Evolutionary conservation across 2,888 invertebrate genomes (phyloP).

Genomic region (Euzophera pinguis): DNA sequence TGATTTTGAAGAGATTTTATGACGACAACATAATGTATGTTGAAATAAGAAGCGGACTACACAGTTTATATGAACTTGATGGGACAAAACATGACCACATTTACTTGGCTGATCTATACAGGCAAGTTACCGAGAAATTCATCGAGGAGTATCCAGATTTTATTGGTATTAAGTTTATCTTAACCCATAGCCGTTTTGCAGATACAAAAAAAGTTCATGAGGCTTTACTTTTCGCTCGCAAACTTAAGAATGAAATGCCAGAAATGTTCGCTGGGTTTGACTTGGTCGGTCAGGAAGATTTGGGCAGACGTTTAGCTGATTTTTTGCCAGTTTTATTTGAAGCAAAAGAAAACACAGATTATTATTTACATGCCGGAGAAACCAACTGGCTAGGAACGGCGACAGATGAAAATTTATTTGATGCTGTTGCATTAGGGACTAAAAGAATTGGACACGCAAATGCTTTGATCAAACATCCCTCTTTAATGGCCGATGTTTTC

Average conservation of each 20-base stretch:
- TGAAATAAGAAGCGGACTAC: slow-evolving; percentile 82
- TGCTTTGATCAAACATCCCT: slow-evolving; percentile 86
- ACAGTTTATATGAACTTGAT: slow-evolving; percentile 81
- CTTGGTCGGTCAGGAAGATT: slow-evolving; percentile 89
- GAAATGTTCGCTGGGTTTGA: slow-evolving; percentile 88
- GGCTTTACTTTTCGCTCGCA: slow-evolving; percentile 51
- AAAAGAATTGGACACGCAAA: slow-evolving; percentile 90
- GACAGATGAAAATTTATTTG: slow-evolving; percentile 86
- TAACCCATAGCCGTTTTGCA: slow-evolving; percentile 50
- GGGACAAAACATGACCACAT: slow-evolving; percentile 73
- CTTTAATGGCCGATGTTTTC: slow-evolving; percentile 77
- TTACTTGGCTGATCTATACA: slow-evolving; percentile 78
- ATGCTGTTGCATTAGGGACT: slow-evolving; percentile 86
- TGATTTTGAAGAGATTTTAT: slow-evolving; percentile 80
- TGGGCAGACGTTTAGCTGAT: slow-evolving; percentile 81
- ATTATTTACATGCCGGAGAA: slow-evolving; percentile 90
- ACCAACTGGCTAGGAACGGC: slow-evolving; percentile 85
- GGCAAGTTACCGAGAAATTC: slow-evolving; percentile 78
- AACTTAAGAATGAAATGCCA: slow-evolving; percentile 76
- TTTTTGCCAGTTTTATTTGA: slow-evolving; percentile 78
- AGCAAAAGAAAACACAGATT: slow-evolving; percentile 76
- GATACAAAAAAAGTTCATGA: slow-evolving; percentile 53
- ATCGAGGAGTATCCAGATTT: slow-evolving; percentile 81
- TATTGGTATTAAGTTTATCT: slow-evolving; percentile 83
- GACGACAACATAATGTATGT: slow-evolving; percentile 85